Conservation (phyloP, 2,888 invertebrate species). For the Macaria notata region DNA sequence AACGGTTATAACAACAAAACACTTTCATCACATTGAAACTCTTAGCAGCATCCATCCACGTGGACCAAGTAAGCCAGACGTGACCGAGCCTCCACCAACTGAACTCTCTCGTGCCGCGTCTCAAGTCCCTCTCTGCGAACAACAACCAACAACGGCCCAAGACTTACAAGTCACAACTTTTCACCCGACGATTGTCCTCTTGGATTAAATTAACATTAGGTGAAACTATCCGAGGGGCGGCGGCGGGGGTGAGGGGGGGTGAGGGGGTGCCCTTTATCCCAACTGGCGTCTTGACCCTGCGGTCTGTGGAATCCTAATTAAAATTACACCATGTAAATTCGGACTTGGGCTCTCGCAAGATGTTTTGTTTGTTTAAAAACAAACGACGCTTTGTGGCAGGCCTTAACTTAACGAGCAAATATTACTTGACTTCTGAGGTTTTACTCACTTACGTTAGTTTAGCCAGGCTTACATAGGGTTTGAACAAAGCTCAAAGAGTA, state of each 20-base stretch:
- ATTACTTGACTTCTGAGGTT: no score
- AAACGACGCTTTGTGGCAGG: conserved; percentile 35
- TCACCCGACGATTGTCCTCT: conserved; percentile 64
- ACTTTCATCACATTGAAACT: no score
- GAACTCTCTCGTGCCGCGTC: no score
- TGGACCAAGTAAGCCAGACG: no score
- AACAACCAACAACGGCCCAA: conserved; percentile 56
- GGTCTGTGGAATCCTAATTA: conserved; percentile 74
- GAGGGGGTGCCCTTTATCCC: conserved; percentile 22
- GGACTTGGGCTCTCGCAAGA: conserved; percentile 54
- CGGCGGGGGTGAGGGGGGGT: neutral
- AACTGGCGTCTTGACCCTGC: conserved; percentile 53
- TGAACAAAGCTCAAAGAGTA: no score
- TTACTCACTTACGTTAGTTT: no score
- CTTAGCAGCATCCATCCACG: no score
- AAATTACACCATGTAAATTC: conserved; percentile 79
- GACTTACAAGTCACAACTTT: conserved; percentile 69
- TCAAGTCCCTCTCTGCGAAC: conserved; percentile 34
- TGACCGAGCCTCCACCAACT: no score
- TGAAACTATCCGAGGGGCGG: conserved; percentile 58
- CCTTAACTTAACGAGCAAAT: conserved; percentile 7
- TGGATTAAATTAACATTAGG: conserved; percentile 82
- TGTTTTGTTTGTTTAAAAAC: conserved; percentile 69
- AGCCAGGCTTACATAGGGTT: no score
- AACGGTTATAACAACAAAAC: no score